A percentile compares a stretch with the other conserved stretches of the same genome.
Conservation (phyloP, 37 sponge, comb jelly and placozoan species). For the Spongia lamella region DNA sequence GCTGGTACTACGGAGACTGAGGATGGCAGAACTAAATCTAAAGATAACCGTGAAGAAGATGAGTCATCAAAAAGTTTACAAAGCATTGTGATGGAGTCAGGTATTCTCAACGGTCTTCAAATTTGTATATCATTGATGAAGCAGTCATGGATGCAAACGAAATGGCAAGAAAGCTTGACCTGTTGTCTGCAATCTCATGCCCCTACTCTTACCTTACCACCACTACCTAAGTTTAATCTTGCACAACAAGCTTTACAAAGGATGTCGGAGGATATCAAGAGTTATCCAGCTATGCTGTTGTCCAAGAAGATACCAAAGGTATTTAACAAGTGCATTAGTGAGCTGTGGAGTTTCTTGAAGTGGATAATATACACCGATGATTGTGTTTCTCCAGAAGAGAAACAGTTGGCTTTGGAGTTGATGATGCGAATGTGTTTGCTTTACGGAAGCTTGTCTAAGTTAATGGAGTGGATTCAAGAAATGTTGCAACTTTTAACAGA, state of each 20-base stretch:
- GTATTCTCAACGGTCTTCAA: slow-evolving; percentile 77
- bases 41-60: slow-evolving; percentile 1
- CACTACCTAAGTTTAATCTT: slow-evolving; percentile 22
- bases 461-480: slow-evolving; percentile 63
- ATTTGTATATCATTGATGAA: slow-evolving; percentile 79
- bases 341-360: slow-evolving; percentile 59
- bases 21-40: background rate
- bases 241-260: slow-evolving; percentile 49
- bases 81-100: slow-evolving; percentile 71
- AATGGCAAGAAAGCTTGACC: slow-evolving; percentile 41
- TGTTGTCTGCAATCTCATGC: background rate
- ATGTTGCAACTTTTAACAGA: slow-evolving; percentile 3
- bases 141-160: slow-evolving; percentile 74
- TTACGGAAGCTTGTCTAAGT: slow-evolving; percentile 42
- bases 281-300: slow-evolving; percentile 36
- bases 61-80: slow-evolving; percentile 5
- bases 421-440: slow-evolving; percentile 54
- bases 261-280: slow-evolving; percentile 16
- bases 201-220: background rate
- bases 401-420: slow-evolving; percentile 67
- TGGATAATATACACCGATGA: slow-evolving; percentile 37
- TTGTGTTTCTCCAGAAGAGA: slow-evolving; percentile 42
- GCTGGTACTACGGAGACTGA: slow-evolving; percentile 19
- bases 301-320: slow-evolving; percentile 39
- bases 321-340: slow-evolving; percentile 24